A percentile compares a stretch with the other conserved stretches of the same genome.
Conservation (phyloP, 2,797 vertebrate species). For the Hephaestus fuliginosus region DNA sequence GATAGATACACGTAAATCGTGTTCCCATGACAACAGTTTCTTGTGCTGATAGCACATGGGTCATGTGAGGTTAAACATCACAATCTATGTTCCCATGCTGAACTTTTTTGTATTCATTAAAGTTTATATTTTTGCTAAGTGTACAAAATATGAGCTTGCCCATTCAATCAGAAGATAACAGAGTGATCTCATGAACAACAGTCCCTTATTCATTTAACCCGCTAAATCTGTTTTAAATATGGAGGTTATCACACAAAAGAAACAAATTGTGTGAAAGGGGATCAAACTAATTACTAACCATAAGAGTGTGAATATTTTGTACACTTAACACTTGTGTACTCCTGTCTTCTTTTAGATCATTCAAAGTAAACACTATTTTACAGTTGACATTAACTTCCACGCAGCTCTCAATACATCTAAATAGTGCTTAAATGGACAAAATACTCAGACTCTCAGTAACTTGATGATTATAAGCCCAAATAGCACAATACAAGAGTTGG, state of each 20-base stretch:
- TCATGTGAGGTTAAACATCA: not conserved
- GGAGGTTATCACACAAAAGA: not conserved
- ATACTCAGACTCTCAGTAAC: constrained; percentile 1
- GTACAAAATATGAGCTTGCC: constrained; percentile 15
- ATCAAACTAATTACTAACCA: not conserved
- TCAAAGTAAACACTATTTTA: constrained; percentile 5
- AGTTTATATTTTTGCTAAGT: not conserved
- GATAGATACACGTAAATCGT: constrained; percentile 1
- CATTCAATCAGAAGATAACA: constrained; percentile 14
- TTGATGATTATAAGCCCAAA: constrained; percentile 28
- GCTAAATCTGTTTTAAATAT: constrained; percentile 3
- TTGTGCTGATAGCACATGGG: constrained; percentile 17
- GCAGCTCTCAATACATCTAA: constrained; percentile 1
- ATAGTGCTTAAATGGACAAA: constrained; percentile 30
- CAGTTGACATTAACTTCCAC: not conserved
- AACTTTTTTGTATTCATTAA: constrained; percentile 1
- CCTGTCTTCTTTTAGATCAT: constrained; percentile 6
- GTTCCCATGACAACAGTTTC: constrained; percentile 29
- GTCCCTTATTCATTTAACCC: constrained; percentile 4
- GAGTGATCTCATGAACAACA: not conserved
- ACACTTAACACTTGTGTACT: not conserved
- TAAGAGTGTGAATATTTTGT: constrained; percentile 7
- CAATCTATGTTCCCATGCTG: not conserved
- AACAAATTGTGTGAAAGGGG: not conserved
- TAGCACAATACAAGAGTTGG: not conserved